phyloP scores from a whole-genome alignment of 30 jellyfish, hydroid and myxozoan genomes.

The Hydractinia echinata region DNA sequence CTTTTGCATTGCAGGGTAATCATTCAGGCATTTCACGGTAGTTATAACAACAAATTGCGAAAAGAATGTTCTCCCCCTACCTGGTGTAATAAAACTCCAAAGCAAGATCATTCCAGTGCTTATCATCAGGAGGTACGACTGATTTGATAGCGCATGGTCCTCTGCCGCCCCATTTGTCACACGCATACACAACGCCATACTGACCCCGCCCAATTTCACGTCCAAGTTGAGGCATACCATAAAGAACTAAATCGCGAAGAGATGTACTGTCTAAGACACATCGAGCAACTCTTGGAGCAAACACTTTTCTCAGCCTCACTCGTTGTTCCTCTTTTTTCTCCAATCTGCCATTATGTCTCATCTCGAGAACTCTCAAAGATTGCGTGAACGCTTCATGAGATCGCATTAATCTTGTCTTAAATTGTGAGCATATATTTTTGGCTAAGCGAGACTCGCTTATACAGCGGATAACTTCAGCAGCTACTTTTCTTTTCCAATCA shows the following conservation, averaged over 20 bases:
- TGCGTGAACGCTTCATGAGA: constrained; percentile 92
- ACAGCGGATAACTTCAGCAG: constrained; percentile 88
- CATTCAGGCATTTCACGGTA: neutral
- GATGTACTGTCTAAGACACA: constrained; percentile 98
- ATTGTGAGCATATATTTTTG: constrained; percentile 88
- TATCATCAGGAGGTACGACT: constrained; percentile 99
- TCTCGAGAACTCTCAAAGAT: constrained; percentile 73
- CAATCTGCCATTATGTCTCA: constrained; percentile 90
- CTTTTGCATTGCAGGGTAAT: too few species aligned
- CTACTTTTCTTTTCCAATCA: constrained; percentile 88
- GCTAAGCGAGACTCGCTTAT: constrained; percentile 94
- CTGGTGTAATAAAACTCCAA: constrained; percentile 93
- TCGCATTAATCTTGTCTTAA: constrained; percentile 81
- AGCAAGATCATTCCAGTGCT: constrained; percentile 98
- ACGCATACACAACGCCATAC: constrained; percentile 98
- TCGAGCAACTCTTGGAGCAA: constrained; percentile 98
- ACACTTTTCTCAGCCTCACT: constrained; percentile 81
- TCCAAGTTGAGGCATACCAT: constrained; percentile 98
- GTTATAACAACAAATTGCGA: neutral
- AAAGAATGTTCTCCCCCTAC: constrained; percentile 20
- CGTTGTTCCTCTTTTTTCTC: constrained; percentile 95
- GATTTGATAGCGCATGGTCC: constrained; percentile 99
- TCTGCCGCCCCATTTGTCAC: constrained; percentile 99
- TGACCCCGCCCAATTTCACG: constrained; percentile 98
- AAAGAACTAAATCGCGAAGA: constrained; percentile 84